A percentile compares a stretch with the other conserved stretches of the same genome.
Evolutionary conservation across 2,888 invertebrate genomes (phyloP).

Genomic region (Drosophila suboccidentalis): DNA sequence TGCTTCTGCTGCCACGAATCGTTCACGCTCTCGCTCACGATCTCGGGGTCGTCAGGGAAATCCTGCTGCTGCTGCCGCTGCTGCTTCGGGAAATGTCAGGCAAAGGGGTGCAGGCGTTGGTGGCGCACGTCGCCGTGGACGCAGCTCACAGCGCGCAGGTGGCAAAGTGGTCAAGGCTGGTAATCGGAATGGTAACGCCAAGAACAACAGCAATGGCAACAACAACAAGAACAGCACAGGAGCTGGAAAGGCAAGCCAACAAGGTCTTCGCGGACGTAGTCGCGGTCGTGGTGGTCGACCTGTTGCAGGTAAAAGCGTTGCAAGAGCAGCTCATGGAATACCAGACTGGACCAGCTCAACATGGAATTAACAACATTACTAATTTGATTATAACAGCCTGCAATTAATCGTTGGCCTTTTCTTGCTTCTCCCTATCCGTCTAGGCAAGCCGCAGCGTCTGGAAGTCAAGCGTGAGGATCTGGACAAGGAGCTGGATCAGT

Average conservation of each 20-base stretch:
- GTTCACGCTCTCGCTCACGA: slow-evolving; percentile 79
- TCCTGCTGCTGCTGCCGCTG: slow-evolving; percentile 51
- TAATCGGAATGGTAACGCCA: slow-evolving; percentile 66
- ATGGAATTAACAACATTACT: slow-evolving; percentile 21
- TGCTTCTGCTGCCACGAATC: slow-evolving; percentile 52
- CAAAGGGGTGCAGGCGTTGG: slow-evolving; percentile 50
- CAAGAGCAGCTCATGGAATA: slow-evolving; percentile 51
- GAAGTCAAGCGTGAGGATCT: slow-evolving; percentile 88
- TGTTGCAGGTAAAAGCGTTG: slow-evolving; percentile 81
- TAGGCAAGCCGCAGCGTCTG: slow-evolving; percentile 66
- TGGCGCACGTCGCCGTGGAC: slow-evolving; percentile 73
- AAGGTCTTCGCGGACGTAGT: slow-evolving; percentile 83
- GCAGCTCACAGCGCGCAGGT: slow-evolving; percentile 73
- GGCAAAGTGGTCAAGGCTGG: slow-evolving; percentile 55
- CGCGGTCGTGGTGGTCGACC: slow-evolving; percentile 79
- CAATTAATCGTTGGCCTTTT: slow-evolving; percentile 24
- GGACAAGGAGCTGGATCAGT: slow-evolving; percentile 90
- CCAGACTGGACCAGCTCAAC: slow-evolving; percentile 42
- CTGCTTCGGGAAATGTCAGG: slow-evolving; percentile 35
- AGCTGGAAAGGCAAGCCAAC: slow-evolving; percentile 56
- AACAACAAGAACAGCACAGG: slow-evolving; percentile 30
- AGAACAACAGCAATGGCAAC: slow-evolving; percentile 29
- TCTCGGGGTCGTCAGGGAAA: slow-evolving; percentile 56
- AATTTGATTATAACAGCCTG: neutral
- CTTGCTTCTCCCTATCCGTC: slow-evolving; percentile 8